These are phyloP conservation scores for Plecotus auritus DNA, from an alignment of 2,113 vertebrate genomes.

Conservation along the genomic window DNA sequence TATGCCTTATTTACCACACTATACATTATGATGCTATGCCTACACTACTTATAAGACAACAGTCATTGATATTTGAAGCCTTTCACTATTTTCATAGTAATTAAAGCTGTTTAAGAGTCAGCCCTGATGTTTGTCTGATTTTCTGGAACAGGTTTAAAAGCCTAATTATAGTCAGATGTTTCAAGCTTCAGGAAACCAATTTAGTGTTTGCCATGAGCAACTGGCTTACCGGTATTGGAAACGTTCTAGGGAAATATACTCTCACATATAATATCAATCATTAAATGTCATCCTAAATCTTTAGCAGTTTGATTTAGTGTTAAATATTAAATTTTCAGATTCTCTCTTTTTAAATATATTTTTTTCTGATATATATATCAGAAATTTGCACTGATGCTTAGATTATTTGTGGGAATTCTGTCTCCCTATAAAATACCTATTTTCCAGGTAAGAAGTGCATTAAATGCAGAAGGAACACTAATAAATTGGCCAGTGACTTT, in stretches of 20 bases:
- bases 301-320: neutral
- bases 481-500: neutral
- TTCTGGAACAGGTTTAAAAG: constrained; percentile 37
- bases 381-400: neutral
- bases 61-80: neutral
- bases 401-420: neutral
- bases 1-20: constrained; percentile 60
- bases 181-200: constrained; percentile 39
- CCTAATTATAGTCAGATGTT: constrained; percentile 29
- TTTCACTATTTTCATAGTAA: constrained; percentile 24
- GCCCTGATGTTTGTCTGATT: neutral
- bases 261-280: neutral
- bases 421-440: neutral
- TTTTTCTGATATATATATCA: neutral
- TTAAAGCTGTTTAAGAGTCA: constrained; percentile 31
- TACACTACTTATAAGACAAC: neutral
- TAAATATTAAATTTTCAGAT: neutral
- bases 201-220: constrained; percentile 22
- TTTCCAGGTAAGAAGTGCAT: neutral
- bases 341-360: neutral
- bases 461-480: neutral
- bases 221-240: neutral
- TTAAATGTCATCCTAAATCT: neutral
- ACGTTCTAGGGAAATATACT: neutral
- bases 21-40: neutral